Conservation (phyloP, 1,140 invertebrate species). For the Meloidogyne chitwoodi region DNA sequence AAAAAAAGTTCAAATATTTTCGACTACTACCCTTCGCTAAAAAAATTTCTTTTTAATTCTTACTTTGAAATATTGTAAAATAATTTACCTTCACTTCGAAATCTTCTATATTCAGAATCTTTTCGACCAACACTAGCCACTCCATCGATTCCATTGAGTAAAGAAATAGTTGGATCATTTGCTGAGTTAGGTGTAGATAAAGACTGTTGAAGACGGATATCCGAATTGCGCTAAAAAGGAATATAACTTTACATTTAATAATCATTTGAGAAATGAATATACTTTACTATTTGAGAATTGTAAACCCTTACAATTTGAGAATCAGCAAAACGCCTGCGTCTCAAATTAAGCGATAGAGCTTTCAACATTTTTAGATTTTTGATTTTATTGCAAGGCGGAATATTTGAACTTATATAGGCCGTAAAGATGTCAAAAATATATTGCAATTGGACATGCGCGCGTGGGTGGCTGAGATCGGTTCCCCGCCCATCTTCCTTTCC, state of each 20-base stretch:
- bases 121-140: slow-evolving; percentile 26
- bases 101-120: slow-evolving; percentile 56
- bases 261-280: not conserved
- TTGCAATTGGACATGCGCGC: not conserved
- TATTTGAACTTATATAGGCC: not conserved
- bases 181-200: slow-evolving; percentile 50
- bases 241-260: not conserved
- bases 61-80: not conserved
- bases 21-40: too few species aligned
- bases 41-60: not conserved
- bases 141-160: slow-evolving; percentile 1
- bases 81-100: slow-evolving; percentile 55
- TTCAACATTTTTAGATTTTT: slow-evolving; percentile 8
- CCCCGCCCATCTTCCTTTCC: not conserved
- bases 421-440: not conserved
- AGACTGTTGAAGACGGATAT: slow-evolving; percentile 49
- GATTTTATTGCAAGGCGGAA: not conserved
- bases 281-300: not conserved
- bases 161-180: slow-evolving; percentile 14
- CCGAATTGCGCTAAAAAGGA: slow-evolving; percentile 29
- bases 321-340: slow-evolving; percentile 1
- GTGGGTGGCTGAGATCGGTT: not conserved
- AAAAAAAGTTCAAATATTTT: too few species aligned
- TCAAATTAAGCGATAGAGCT: not conserved
- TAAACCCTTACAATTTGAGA: not conserved